Evolutionary conservation across 2,113 vertebrate genomes (phyloP).

Genomic region (Haplotaxodon microlepis): DNA sequence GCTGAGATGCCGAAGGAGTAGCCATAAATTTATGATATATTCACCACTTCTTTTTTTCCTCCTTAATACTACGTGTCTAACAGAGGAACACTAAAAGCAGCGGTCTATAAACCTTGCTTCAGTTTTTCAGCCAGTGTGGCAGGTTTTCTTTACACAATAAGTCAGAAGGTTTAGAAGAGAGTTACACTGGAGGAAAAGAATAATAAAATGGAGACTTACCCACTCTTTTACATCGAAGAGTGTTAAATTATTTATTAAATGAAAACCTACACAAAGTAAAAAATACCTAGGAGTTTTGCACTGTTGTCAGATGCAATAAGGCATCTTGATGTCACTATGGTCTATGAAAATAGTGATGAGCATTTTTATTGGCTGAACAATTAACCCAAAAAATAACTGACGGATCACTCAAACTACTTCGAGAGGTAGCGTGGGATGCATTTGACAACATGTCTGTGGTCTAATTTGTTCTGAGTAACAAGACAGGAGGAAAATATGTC

Average conservation of each 20-base stretch:
- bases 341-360: background rate
- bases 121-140: background rate
- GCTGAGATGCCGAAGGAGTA: background rate
- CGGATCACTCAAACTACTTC: background rate
- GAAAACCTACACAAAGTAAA: background rate
- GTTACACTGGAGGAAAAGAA: background rate
- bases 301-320: background rate
- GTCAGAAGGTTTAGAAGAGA: background rate
- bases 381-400: background rate
- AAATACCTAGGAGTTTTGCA: background rate
- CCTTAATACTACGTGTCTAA: background rate
- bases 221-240: background rate
- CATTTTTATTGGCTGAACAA: background rate
- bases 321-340: background rate
- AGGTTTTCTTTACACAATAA: background rate
- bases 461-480: background rate
- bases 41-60: background rate
- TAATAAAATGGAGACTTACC: background rate
- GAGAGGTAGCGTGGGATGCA: background rate
- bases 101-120: background rate
- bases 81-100: background rate
- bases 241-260: background rate
- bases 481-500: background rate
- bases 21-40: background rate
- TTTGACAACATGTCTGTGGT: background rate